Evolutionary conservation across 2,888 invertebrate genomes (phyloP).

Genomic region (Noctua pronuba): DNA sequence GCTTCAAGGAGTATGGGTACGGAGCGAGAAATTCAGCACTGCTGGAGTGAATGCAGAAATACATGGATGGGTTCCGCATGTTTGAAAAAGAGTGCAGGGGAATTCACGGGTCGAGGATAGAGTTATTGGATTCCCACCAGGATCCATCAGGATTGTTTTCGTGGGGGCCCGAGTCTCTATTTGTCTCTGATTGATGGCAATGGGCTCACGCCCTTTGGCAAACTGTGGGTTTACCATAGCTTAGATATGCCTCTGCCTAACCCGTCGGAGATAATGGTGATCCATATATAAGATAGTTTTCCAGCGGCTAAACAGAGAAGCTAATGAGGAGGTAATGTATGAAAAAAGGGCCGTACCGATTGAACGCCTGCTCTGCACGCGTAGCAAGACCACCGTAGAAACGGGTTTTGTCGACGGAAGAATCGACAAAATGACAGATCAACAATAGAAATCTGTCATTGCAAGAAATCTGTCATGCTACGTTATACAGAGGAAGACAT

Average conservation of each 20-base stretch:
- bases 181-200: background rate
- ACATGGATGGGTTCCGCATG: constrained; percentile 38
- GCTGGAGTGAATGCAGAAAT: constrained; percentile 15
- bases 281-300: background rate
- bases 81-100: background rate
- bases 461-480: too few relatives aligned
- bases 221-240: background rate
- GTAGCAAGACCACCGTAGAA: too few relatives aligned
- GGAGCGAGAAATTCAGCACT: constrained; percentile 46
- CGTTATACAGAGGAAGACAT: background rate
- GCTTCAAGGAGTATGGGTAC: constrained; percentile 29
- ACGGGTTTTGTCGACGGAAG: too few relatives aligned
- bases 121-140: background rate
- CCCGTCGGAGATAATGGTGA: background rate
- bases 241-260: background rate
- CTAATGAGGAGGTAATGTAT: background rate
- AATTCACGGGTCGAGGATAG: background rate
- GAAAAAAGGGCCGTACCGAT: background rate
- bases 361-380: background rate
- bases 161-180: background rate
- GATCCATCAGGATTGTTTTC: background rate
- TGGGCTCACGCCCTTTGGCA: background rate
- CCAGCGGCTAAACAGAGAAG: background rate
- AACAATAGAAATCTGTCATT: too few relatives aligned
- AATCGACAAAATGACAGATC: too few relatives aligned